Percentiles rank a stretch among this genome's conserved stretches.
Evolutionary conservation across 2,113 vertebrate genomes (phyloP).

Genomic region (Philantomba maxwellii): DNA sequence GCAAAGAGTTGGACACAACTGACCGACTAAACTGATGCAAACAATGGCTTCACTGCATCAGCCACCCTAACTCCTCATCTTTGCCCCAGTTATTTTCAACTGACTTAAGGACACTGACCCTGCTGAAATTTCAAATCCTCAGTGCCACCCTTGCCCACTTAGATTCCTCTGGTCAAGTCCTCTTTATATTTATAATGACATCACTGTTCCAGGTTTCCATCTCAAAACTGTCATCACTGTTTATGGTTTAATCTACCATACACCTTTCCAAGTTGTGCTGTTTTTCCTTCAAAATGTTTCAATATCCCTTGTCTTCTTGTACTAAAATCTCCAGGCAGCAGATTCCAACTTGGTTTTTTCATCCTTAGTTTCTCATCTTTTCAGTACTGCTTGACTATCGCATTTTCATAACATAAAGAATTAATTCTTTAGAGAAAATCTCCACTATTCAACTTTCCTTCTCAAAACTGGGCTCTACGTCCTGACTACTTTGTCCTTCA

Average conservation of each 20-base stretch:
- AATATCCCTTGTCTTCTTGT: background rate
- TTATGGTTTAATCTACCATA: background rate
- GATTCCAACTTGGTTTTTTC: background rate
- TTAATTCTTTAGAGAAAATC: background rate
- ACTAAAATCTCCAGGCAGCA: background rate
- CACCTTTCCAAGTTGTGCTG: background rate
- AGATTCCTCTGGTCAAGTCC: background rate
- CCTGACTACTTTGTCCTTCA: background rate
- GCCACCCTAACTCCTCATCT: background rate
- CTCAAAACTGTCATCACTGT: background rate
- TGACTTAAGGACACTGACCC: background rate
- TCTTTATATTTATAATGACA: background rate
- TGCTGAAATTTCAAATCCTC: background rate
- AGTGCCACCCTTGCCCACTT: background rate
- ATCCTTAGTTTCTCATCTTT: background rate
- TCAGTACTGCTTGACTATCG: background rate
- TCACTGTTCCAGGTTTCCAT: background rate
- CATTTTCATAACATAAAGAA: background rate
- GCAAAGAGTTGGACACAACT: rapidly evolving
- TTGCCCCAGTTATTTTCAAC: background rate
- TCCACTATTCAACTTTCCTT: background rate
- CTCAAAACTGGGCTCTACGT: background rate
- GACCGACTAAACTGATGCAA: background rate
- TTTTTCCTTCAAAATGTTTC: background rate
- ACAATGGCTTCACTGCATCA: background rate